Base-by-base conservation (phyloP, 2,888 invertebrate genomes). In the Neoitamus cyanurus region DNA sequence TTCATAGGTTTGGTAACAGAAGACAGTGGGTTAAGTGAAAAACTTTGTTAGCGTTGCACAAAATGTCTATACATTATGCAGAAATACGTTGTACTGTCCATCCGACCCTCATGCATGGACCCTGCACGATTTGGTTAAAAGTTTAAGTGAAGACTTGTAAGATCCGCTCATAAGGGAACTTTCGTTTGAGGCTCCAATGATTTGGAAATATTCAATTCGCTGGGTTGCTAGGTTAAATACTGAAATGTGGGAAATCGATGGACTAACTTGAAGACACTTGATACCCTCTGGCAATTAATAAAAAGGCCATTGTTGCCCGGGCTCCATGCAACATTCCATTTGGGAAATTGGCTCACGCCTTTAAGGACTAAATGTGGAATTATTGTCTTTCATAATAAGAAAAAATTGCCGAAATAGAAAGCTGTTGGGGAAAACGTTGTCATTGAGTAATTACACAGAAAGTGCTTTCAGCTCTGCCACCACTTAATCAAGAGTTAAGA, bases 181-280 rank as follows among this genome's bases (percentile, higher is more conserved):
- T 58, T 25, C 0, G 4, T 58, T 58, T 25, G 20, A 58, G 58
- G 7, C 58, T 20, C 58, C 7, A 58, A 20, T 15, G 58, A 20
- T 58, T 58, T 58, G 7, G 25, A 58, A 58, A 25, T 58, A 25
- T 58, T 58, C 9, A 58, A 58, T 58, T 58, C 15, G n/a, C 5
- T 42, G 13, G 7, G 9, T 48, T 58, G 58, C 20, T 25, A 20
- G 15, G 58, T n/a, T 42, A 58, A 25, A 20, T 58, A 58, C 58
- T 58, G 5, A 20, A 20, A 28, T 34, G 31, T 78, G 46, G 48
- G 28, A 78, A 78, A 78, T 78, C 78, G 78, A 78, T 78, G 31
- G 6, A 58, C 15, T 13, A 48, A 3, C 48, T 48, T 9, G 13
- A 13, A 31, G 31, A 58, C 46, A 78, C 48, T 31, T 78, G 78